Conservation (phyloP, 2,797 vertebrate genomes). For the Gorsachius magnificus region DNA sequence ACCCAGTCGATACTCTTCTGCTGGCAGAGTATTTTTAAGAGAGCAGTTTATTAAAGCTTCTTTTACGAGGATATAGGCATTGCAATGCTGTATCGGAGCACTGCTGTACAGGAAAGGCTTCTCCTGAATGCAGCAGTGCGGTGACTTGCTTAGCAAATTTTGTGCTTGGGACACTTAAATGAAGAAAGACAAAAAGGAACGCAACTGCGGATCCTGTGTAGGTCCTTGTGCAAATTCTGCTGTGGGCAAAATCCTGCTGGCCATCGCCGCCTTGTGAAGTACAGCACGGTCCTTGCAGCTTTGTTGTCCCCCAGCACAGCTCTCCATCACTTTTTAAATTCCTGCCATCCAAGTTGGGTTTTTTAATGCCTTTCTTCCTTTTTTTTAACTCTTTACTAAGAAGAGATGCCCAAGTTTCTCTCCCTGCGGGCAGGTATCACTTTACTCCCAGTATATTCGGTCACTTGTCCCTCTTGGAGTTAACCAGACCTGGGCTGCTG, state of each 20-base stretch:
- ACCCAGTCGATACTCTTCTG: not conserved
- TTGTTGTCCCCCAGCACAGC: not conserved
- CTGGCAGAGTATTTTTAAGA: not conserved
- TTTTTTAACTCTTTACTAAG: not conserved
- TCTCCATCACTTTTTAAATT: not conserved
- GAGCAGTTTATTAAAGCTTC: not conserved
- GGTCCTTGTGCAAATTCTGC: not conserved
- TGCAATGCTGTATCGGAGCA: not conserved
- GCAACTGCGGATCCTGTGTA: fast-evolving
- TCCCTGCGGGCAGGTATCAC: not conserved
- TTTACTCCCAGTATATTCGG: not conserved
- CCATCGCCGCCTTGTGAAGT: fast-evolving
- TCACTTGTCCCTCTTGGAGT: not conserved
- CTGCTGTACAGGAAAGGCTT: not conserved
- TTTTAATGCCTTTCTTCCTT: too few species aligned
- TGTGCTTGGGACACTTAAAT: not conserved
- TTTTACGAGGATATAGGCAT: not conserved
- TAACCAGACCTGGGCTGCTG: not conserved
- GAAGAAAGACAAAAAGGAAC: not conserved
- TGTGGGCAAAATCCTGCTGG: not conserved
- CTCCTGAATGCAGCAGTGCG: not conserved
- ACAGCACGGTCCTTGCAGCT: fast-evolving
- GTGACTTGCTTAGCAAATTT: not conserved
- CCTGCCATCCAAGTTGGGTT: not conserved
- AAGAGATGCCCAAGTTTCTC: not conserved